phyloP scores from a whole-genome alignment of 2,888 invertebrate species.

The Sphinx pinastri region DNA sequence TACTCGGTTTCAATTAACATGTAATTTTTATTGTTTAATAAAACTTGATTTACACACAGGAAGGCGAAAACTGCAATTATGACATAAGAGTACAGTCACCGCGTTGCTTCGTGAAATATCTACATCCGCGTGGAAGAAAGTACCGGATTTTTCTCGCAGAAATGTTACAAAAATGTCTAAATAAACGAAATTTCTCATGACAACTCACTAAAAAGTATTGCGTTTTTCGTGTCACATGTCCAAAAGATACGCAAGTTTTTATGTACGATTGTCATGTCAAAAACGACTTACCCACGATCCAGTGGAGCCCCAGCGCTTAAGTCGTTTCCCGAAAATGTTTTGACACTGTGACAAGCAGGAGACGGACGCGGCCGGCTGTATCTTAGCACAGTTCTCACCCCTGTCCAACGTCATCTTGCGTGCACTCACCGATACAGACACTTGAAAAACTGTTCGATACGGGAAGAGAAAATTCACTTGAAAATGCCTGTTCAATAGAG shows the following conservation, averaged over 20 bases:
- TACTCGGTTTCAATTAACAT: neutral
- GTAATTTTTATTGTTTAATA: constrained; percentile 18
- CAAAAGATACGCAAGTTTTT: neutral
- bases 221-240: neutral
- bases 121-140: constrained; percentile 1
- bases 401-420: constrained; percentile 76
- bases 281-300: constrained; percentile 87
- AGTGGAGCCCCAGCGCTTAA: constrained; percentile 89
- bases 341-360: constrained; percentile 84
- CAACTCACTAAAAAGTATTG: neutral
- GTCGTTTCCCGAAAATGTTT: constrained; percentile 86
- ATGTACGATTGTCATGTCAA: neutral
- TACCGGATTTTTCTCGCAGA: constrained; percentile 3
- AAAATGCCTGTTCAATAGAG: neutral
- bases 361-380: constrained; percentile 79
- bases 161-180: neutral
- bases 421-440: constrained; percentile 44
- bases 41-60: constrained; percentile 4
- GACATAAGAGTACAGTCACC: constrained; percentile 15
- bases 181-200: neutral
- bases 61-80: constrained; percentile 9
- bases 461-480: constrained; percentile 8
- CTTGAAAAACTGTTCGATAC: constrained; percentile 19
- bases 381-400: constrained; percentile 76
- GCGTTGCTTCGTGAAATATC: neutral